Conservation (phyloP, 2,113 vertebrate species). For the Sialia sialis region DNA sequence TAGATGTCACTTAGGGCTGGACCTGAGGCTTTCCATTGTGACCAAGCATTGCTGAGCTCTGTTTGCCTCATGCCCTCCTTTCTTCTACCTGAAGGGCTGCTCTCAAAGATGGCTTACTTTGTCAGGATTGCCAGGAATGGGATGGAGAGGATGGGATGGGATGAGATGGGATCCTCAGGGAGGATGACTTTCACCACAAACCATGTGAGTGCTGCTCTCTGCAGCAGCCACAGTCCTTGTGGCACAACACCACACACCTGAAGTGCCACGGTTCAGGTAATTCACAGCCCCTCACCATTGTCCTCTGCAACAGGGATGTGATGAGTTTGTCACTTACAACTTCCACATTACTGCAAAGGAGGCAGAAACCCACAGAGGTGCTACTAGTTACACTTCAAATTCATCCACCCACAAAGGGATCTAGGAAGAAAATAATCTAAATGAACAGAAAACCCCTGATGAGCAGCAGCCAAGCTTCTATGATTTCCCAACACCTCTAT, state of each 20-base stretch:
- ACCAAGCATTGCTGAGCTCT: background rate
- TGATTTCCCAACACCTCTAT: background rate
- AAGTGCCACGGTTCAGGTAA: background rate
- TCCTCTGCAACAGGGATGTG: background rate
- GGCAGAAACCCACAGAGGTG: background rate
- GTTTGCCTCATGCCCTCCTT: background rate
- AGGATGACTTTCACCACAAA: background rate
- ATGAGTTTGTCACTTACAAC: background rate
- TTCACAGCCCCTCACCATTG: background rate
- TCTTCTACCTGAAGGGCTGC: background rate
- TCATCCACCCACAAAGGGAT: background rate
- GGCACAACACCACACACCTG: background rate
- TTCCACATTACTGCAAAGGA: background rate
- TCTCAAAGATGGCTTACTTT: background rate
- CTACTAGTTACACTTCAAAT: background rate
- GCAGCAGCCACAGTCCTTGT: background rate
- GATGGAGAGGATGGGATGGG: no score
- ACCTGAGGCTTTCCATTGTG: background rate
- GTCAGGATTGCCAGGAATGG: fast-evolving
- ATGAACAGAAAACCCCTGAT: background rate
- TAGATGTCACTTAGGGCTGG: background rate
- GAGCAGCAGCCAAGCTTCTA: background rate
- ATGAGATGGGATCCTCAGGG: background rate
- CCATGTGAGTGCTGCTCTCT: background rate
- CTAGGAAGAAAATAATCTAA: background rate